These are phyloP conservation scores for Lycorma delicatula DNA, from an alignment of 1,140 invertebrate species.

Conservation along the genomic window DNA sequence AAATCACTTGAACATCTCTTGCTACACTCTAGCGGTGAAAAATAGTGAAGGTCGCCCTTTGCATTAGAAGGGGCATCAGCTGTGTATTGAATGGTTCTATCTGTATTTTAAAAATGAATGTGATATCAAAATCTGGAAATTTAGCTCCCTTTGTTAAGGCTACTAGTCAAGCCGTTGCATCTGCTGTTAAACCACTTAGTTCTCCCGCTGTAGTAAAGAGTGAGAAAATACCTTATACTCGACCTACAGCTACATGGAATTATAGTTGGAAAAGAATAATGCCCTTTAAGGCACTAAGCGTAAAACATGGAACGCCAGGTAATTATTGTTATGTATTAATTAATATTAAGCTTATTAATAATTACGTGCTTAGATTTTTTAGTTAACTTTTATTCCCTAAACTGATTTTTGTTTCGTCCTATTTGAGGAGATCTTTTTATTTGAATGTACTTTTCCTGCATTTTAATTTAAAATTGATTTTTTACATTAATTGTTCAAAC, in stretches of 20 bases:
- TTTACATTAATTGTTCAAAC: too few species aligned
- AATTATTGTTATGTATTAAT: constrained; percentile 23
- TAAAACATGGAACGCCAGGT: constrained; percentile 47
- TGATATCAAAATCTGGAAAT: constrained; percentile 50
- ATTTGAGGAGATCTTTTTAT: too few species aligned
- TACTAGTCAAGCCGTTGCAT: constrained; percentile 45
- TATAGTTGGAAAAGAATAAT: constrained; percentile 42
- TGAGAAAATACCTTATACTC: constrained; percentile 35
- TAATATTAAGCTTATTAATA: too few species aligned
- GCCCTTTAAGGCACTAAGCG: constrained; percentile 43
- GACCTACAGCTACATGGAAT: constrained; percentile 20
- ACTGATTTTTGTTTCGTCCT: too few species aligned
- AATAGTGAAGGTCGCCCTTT: constrained; percentile 1
- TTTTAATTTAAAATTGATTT: too few species aligned
- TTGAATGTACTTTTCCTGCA: too few species aligned
- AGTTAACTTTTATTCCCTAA: too few species aligned
- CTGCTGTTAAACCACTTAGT: constrained; percentile 43
- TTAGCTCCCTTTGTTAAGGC: constrained; percentile 50
- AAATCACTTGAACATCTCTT: constrained; percentile 1
- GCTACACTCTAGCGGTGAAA: constrained; percentile 14
- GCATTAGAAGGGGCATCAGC: not conserved
- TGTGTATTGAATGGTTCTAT: constrained; percentile 1
- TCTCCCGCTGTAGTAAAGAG: constrained; percentile 37
- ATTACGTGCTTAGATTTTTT: too few species aligned
- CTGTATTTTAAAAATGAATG: constrained; percentile 39